Base-by-base conservation (phyloP, 1,140 invertebrate genomes). In the Oryctes rhinoceros region DNA sequence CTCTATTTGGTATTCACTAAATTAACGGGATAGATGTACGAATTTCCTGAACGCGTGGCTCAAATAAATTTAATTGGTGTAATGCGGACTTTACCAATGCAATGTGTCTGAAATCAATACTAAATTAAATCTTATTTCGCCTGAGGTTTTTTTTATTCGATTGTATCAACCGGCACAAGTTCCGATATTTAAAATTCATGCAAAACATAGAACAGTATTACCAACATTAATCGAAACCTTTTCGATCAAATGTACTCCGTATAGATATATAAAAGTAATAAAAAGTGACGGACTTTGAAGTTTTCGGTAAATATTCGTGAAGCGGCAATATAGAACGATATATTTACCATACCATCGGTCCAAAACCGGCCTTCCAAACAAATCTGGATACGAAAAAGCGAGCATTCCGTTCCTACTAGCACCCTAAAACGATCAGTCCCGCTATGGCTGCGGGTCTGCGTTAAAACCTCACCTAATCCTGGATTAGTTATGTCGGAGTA, bases 401-500 rank as follows among this genome's bases (percentile, higher is more conserved):
- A 35, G 20, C 65, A 67, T 67, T 67, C 49, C 9, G 49, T 53
- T 53, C n/a, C 49, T 53, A 53, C 13, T 53, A 53, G 49, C 65
- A 11, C 65, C 65, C 74, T 76, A 48, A 76, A 76, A 76, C 74
- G 74, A 84, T 82, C 81, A 83, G 83, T 44, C 37, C 82, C 83
- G 84, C 84, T 84, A 86, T 84, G 83, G 83, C 83, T 86, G 85
- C 80, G 83, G 85, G 82, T 83, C 81, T 83, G 82, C 81, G 82
- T 81, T 85, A 85, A 85, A 86, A 83, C 83, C 84, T 79, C 80
- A 83, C 83, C 82, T 87, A 86, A 87, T 87, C 85, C 84, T 59
- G 82, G 87, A 87, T 87, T 87, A 87, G 83, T 83, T 81, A 85
- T 87, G 86, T 87, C 84, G 84, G 85, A 86, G 85, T 86, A 86